Evolutionary conservation across 1,140 invertebrate species (phyloP), one percentile per base, ranked within the genome.

Genomic region (Drosophila virilis): DNA sequence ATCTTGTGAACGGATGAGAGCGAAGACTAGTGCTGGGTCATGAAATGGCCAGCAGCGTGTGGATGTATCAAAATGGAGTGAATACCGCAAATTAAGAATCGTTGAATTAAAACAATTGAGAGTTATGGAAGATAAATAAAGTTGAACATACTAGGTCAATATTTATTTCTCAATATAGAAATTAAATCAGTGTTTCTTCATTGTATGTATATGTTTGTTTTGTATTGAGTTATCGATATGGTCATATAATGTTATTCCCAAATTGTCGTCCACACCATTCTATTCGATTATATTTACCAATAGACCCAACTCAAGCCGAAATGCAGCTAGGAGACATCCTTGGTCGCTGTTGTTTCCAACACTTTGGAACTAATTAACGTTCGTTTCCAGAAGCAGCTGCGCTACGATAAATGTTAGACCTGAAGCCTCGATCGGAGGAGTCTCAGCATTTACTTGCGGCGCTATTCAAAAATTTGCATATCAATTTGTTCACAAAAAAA

Each of bases 381-480:
- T 77, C 57, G 66, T 69, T 80, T 61, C 45, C 32, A 43, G 69
- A 28, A 48, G 42, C 37, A 52, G 46, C 54, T 55, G 35, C 59
- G 43, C 67, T 61, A 22, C 72, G 72, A 74, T 74, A 74, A 74
- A 69, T 55, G 42, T 15, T 10, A 28, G 38, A 12, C 10, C 37
- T 32, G 17, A 12, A 52, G 42, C 13, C n/a, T 32, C 13, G 38
- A 64, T 45, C 35, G 32, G 10, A 38, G 35, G 35, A 60, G 57
- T 15, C 42, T 8, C 9, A 42, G 37, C 48, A 33, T 42, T 51
- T 40, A 64, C 46, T 17, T 32, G 48, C 59, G 12, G 61, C 40
- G 58, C 62, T 45, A 71, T 72, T 79, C 66, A 83, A 88, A 88
- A 90, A 91, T 91, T 91, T 91, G 89, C 89, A 91, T 91, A 91